Conservation (phyloP, 1,140 invertebrate genomes). For the Helicorthomorpha holstii region DNA sequence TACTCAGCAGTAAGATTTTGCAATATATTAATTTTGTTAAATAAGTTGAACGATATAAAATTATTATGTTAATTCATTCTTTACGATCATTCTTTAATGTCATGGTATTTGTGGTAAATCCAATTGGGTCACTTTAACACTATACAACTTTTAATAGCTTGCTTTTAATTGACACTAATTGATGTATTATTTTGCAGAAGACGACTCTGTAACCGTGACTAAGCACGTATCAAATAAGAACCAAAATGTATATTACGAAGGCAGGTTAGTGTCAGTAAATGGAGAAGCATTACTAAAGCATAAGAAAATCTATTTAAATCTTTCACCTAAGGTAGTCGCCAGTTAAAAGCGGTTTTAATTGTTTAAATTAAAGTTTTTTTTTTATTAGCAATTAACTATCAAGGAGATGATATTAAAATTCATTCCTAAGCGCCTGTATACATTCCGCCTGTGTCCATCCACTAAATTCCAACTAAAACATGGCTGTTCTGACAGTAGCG, state of each 20-base stretch:
- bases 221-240: constrained; percentile 70
- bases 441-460: constrained; percentile 81
- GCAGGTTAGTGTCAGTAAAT: constrained; percentile 54
- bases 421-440: constrained; percentile 73
- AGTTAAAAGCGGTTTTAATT: too few species aligned
- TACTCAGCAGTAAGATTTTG: constrained; percentile 63
- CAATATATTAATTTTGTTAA: too few species aligned
- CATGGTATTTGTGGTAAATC: too few species aligned
- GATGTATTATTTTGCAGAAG: constrained; percentile 33
- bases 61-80: too few species aligned
- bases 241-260: constrained; percentile 70
- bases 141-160: too few species aligned
- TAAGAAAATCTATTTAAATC: constrained; percentile 72
- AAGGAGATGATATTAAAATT: constrained; percentile 85
- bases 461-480: constrained; percentile 46
- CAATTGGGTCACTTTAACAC: too few species aligned
- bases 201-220: constrained; percentile 63
- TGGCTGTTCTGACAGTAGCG: not conserved
- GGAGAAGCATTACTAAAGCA: constrained; percentile 48
- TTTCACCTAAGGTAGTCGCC: constrained; percentile 31
- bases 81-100: too few species aligned
- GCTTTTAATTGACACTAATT: too few species aligned
- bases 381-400: constrained; percentile 55
- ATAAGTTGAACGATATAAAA: too few species aligned
- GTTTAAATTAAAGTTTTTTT: not conserved